Conservation (phyloP, 2,797 vertebrate species). For the Pantherophis vulpinus region DNA sequence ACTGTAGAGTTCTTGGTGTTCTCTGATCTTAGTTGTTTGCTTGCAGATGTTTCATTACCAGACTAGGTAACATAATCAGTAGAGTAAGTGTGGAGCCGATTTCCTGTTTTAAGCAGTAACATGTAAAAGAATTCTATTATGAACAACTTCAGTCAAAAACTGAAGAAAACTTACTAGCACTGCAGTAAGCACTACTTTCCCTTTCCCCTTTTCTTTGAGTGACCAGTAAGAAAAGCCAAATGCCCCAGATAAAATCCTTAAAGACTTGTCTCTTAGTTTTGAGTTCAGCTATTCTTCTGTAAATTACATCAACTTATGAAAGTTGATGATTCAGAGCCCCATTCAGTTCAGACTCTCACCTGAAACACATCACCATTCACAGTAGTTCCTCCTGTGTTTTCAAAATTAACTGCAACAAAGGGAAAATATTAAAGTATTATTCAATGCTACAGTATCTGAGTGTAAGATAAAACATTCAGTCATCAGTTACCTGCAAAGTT, state of each 20-base stretch:
- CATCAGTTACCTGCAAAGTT: background rate
- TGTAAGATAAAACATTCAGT: background rate
- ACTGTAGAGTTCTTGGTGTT: background rate
- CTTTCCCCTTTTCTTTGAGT: background rate
- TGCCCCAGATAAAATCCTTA: background rate
- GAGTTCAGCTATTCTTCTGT: background rate
- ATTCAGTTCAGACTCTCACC: slow-evolving; percentile 67
- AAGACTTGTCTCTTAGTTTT: background rate
- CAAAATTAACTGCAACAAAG: slow-evolving; percentile 71
- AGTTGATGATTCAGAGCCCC: background rate
- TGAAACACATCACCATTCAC: slow-evolving; percentile 84
- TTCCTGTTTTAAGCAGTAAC: background rate
- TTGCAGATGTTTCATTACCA: background rate
- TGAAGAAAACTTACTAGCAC: background rate
- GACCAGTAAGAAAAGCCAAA: background rate
- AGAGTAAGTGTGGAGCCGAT: background rate
- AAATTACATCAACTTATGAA: background rate
- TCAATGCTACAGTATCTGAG: background rate
- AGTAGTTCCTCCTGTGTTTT: slow-evolving; percentile 67
- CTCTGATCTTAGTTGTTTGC: background rate
- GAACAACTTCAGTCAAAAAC: background rate
- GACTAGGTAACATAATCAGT: background rate
- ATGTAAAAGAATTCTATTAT: background rate
- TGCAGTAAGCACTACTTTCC: too few species aligned
- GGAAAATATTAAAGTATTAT: slow-evolving; percentile 28